A percentile compares a stretch with the other conserved stretches of the same genome.
Evolutionary conservation across 2,113 vertebrate species (phyloP).

Genomic region (Microcebus jonahi): DNA sequence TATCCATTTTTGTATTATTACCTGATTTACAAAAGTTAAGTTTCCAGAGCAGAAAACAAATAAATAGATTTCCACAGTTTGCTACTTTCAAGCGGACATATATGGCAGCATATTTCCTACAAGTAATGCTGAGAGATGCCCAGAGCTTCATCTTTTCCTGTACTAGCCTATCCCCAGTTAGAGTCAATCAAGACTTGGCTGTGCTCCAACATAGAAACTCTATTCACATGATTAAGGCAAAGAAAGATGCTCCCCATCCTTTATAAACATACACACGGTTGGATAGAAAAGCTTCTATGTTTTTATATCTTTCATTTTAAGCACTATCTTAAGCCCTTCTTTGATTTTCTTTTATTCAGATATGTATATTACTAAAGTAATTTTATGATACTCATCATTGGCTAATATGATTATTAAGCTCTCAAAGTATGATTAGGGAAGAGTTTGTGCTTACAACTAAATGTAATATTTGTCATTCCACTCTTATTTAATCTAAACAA

Average conservation of each 20-base stretch:
- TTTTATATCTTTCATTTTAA: background rate
- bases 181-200: background rate
- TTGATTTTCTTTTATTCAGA: background rate
- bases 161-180: background rate
- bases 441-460: background rate
- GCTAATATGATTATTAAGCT: conserved; percentile 15
- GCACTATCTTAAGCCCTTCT: background rate
- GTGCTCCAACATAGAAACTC: background rate
- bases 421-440: background rate
- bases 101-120: background rate
- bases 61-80: background rate
- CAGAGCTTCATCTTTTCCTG: background rate
- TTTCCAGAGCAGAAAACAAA: background rate
- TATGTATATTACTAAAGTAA: background rate
- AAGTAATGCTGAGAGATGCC: background rate
- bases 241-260: background rate
- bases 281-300: background rate
- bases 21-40: background rate
- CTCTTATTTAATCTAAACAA: conserved; percentile 15
- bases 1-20: background rate
- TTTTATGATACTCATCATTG: background rate
- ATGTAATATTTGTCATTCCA: background rate
- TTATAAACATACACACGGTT: background rate
- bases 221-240: background rate
- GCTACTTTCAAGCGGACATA: conserved; percentile 1